Evolutionary conservation across 1,140 invertebrate species (phyloP).

Genomic region (Drosophila neocordata): DNA sequence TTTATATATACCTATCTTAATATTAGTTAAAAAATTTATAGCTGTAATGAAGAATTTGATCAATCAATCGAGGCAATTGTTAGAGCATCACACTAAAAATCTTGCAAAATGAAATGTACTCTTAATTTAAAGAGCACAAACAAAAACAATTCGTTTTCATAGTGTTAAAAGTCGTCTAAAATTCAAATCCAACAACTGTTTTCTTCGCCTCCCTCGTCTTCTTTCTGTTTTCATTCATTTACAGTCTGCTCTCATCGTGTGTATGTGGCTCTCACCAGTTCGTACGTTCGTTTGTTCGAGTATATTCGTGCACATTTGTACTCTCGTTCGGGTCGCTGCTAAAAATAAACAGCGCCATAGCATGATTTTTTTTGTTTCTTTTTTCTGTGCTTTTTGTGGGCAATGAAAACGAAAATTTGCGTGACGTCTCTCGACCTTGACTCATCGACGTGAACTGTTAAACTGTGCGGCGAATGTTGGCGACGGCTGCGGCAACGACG

Average conservation of each 20-base stretch:
- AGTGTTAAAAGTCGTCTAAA: conserved; percentile 4
- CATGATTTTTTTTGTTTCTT: conserved; percentile 42
- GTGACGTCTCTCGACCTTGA: conserved; percentile 83
- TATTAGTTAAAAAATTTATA: no score
- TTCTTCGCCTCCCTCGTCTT: conserved; percentile 11
- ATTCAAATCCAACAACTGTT: conserved; percentile 8
- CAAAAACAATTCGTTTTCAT: neutral
- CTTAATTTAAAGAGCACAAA: neutral
- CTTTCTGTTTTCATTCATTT: conserved; percentile 27
- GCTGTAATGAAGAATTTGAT: no score
- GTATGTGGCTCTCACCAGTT: conserved; percentile 19
- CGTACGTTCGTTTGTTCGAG: conserved; percentile 46
- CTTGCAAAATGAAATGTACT: no score
- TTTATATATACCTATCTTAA: no score
- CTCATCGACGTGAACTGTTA: conserved; percentile 83
- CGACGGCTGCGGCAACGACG: conserved; percentile 29
- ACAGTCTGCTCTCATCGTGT: conserved; percentile 35
- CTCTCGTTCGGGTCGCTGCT: conserved; percentile 40
- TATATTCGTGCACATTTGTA: conserved; percentile 38
- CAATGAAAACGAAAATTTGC: conserved; percentile 83
- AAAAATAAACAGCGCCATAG: conserved; percentile 69
- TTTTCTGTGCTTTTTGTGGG: conserved; percentile 59
- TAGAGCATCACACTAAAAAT: no score
- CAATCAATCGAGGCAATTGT: no score
- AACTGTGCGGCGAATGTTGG: conserved; percentile 58